Conservation (phyloP, 2,113 vertebrate genomes). For the Oophaga pumilio region DNA sequence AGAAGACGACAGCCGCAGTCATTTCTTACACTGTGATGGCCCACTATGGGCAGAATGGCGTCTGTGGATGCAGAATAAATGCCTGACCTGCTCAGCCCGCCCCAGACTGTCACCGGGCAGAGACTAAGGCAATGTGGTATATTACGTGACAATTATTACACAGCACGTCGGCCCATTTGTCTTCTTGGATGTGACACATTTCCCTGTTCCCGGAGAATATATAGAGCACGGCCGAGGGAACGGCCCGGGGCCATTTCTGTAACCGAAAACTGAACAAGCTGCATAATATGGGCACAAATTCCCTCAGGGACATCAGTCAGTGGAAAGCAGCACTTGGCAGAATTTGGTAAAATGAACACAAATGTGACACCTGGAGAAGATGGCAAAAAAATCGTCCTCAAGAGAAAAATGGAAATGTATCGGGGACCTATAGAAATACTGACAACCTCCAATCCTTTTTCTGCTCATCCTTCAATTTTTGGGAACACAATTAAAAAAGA, state of each 20-base stretch:
- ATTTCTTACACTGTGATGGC: not conserved
- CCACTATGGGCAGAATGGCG: no score
- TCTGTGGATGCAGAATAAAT: not conserved
- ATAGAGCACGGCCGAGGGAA: constrained; percentile 13
- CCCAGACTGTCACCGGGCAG: not conserved
- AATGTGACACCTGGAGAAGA: constrained; percentile 1
- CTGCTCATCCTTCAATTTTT: no score
- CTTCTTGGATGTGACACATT: constrained; percentile 25
- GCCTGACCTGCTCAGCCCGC: not conserved
- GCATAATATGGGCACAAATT: constrained; percentile 3
- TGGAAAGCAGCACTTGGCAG: not conserved
- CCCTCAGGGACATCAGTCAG: not conserved
- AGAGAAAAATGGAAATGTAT: not conserved
- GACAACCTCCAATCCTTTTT: not conserved
- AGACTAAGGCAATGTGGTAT: not conserved
- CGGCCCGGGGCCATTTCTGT: constrained; percentile 3
- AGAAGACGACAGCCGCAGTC: no score
- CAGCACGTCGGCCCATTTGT: constrained; percentile 1
- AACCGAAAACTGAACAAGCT: constrained; percentile 5
- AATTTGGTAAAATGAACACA: constrained; percentile 5
- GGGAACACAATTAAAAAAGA: no score
- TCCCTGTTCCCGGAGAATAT: not conserved
- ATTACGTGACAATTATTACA: not conserved
- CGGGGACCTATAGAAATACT: not conserved
- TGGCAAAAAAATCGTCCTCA: not conserved